Evolutionary conservation across 2,797 vertebrate genomes (phyloP).

Genomic region (Nyctibius grandis): DNA sequence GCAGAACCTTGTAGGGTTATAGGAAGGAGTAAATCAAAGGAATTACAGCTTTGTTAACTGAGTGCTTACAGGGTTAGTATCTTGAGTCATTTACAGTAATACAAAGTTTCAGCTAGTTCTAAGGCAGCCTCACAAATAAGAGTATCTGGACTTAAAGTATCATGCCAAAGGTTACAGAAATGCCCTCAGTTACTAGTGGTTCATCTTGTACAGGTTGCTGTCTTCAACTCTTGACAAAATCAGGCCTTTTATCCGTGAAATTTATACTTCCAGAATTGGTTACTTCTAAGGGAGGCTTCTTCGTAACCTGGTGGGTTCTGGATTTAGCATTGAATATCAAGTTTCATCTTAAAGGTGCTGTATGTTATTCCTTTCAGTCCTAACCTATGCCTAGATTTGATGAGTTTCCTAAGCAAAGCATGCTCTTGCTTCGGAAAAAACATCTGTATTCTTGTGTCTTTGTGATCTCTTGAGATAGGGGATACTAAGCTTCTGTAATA

Average conservation of each 20-base stretch:
- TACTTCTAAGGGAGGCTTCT: background rate
- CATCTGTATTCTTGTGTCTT: background rate
- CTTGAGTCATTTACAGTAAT: background rate
- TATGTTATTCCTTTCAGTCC: background rate
- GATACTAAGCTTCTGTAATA: background rate
- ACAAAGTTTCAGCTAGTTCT: background rate
- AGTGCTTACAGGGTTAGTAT: background rate
- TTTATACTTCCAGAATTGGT: background rate
- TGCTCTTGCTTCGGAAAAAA: background rate
- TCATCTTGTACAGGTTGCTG: background rate
- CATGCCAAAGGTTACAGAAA: background rate
- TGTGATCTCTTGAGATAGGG: background rate
- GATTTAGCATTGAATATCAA: background rate
- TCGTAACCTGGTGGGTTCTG: background rate
- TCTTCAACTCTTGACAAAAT: background rate
- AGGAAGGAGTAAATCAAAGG: background rate
- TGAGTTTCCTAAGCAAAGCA: background rate
- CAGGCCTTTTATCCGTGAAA: background rate
- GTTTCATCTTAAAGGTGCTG: background rate
- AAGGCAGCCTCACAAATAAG: background rate
- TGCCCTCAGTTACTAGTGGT: background rate
- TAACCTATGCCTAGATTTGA: background rate
- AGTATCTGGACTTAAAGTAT: background rate
- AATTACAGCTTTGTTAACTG: background rate
- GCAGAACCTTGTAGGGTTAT: background rate